phyloP scores from a whole-genome alignment of 2,888 invertebrate genomes.

The Drosophila kanekoi region DNA sequence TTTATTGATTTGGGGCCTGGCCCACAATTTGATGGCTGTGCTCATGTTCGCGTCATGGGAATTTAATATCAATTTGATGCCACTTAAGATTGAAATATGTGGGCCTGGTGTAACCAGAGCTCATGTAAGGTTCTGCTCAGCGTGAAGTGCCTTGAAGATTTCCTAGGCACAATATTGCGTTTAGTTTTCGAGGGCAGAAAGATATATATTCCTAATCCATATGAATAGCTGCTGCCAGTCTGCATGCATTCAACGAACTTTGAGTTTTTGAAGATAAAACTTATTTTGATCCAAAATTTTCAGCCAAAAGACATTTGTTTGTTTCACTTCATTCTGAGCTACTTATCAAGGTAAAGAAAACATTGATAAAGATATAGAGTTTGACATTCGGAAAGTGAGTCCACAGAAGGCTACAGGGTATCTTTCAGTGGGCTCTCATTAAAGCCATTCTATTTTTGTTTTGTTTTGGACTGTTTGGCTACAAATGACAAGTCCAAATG shows the following conservation, averaged over 20 bases:
- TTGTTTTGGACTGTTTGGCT: slow-evolving; percentile 3
- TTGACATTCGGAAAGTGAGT: too few species aligned
- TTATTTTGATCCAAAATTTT: too few species aligned
- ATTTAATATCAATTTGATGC: slow-evolving; percentile 70
- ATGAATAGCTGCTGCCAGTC: too few species aligned
- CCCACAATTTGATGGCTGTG: slow-evolving; percentile 39
- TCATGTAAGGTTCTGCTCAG: not conserved
- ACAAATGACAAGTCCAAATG: slow-evolving; percentile 51
- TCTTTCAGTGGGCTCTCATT: not conserved
- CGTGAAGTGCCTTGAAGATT: not conserved
- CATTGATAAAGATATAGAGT: too few species aligned
- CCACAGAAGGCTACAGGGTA: slow-evolving; percentile 4
- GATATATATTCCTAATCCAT: too few species aligned
- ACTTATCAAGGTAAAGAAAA: too few species aligned
- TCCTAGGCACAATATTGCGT: not conserved
- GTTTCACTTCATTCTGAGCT: too few species aligned
- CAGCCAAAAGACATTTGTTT: too few species aligned
- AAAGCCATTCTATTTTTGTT: not conserved
- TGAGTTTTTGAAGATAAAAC: too few species aligned
- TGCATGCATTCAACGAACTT: too few species aligned
- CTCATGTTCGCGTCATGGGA: slow-evolving; percentile 49
- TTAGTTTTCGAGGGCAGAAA: not conserved
- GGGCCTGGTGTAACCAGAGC: slow-evolving; percentile 10
- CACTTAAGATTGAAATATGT: slow-evolving; percentile 47
- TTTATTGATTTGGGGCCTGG: slow-evolving; percentile 59